phyloP scores from a whole-genome alignment of 1,140 invertebrate genomes.

The Drosophila setifemur region DNA sequence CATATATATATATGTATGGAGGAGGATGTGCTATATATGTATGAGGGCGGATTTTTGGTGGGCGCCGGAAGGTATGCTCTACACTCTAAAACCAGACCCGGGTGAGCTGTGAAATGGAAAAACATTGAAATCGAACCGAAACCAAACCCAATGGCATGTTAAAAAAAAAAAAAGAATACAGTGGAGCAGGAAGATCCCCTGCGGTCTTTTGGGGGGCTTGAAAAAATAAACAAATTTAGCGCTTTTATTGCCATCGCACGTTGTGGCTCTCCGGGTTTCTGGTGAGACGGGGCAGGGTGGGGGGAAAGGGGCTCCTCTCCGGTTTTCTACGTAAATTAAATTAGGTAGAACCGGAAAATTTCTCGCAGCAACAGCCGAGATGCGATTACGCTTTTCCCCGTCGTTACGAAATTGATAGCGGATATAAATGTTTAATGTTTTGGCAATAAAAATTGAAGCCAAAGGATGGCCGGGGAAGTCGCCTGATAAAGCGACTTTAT shows the following conservation, averaged over 20 bases:
- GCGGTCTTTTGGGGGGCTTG: slow-evolving; percentile 27
- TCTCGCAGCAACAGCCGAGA: slow-evolving; percentile 41
- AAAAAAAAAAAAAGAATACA: background rate
- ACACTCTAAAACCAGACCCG: slow-evolving; percentile 48
- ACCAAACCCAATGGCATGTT: slow-evolving; percentile 6
- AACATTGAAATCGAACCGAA: slow-evolving; percentile 56
- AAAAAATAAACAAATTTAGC: slow-evolving; percentile 81
- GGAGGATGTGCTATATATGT: background rate
- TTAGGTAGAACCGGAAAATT: slow-evolving; percentile 76
- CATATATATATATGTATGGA: background rate
- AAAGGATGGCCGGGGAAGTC: slow-evolving; percentile 28
- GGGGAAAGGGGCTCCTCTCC: background rate
- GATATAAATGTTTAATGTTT: slow-evolving; percentile 81
- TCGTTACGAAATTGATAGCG: slow-evolving; percentile 76
- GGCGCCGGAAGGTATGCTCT: slow-evolving; percentile 57
- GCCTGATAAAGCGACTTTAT: slow-evolving; percentile 75
- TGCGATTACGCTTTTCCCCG: slow-evolving; percentile 70
- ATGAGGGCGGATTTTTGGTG: slow-evolving; percentile 35
- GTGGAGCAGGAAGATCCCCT: slow-evolving; percentile 1
- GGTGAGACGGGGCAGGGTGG: background rate
- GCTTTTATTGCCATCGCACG: slow-evolving; percentile 76
- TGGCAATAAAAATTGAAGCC: slow-evolving; percentile 72
- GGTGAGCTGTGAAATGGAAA: slow-evolving; percentile 11
- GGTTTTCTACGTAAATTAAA: slow-evolving; percentile 75
- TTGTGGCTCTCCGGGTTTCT: slow-evolving; percentile 37